Evolutionary conservation across 2,888 invertebrate species (phyloP).

Genomic region (Argyra leucocephala): DNA sequence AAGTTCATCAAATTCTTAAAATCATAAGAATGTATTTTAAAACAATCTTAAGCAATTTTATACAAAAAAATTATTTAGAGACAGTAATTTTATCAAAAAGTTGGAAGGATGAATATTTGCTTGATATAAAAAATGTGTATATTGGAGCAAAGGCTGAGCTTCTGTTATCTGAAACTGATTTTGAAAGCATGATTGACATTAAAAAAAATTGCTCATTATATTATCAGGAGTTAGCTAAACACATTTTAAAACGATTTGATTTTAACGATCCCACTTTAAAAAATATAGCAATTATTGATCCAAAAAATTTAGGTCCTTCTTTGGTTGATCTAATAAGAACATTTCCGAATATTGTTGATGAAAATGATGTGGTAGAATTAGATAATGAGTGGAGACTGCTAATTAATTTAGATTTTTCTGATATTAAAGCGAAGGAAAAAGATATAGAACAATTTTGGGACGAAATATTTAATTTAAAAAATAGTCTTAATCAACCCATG

Average conservation of each 20-base stretch:
- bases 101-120: neutral
- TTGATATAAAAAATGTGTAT: neutral
- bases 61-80: neutral
- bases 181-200: no score
- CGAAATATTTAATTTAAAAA: no score
- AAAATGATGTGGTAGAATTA: neutral
- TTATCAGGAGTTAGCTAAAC: neutral
- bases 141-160: no score
- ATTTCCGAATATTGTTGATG: neutral
- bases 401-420: conserved; percentile 8
- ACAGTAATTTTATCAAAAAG: neutral
- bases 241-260: neutral
- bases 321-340: neutral
- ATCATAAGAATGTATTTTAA: neutral
- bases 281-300: neutral
- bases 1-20: neutral
- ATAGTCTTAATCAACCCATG: no score
- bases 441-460: conserved; percentile 10
- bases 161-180: no score
- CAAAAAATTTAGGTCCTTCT: neutral
- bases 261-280: neutral
- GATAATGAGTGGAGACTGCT: neutral
- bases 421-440: neutral
- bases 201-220: no score
- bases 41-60: neutral